Base-by-base conservation (phyloP, 2,113 vertebrate genomes). In the Onychostoma macrolepis region DNA sequence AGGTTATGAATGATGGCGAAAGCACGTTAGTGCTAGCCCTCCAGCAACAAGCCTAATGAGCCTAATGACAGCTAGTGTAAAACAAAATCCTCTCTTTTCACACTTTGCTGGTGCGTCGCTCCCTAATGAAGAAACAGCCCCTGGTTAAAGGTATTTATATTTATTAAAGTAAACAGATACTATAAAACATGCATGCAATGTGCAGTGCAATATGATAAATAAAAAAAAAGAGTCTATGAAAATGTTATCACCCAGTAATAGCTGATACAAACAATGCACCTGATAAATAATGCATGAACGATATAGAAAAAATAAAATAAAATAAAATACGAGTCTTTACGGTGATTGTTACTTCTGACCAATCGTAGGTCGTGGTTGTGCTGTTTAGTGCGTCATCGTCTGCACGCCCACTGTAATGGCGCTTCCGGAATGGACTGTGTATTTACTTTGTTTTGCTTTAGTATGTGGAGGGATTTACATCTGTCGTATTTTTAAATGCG, bases 361-460 rank as follows among this genome's bases (percentile, higher is more conserved):
- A 84, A 74, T 84, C 48, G 24, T 38, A 9, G n/a, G n/a, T n/a
- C n/a, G n/a, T n/a, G n/a, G 12, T 58, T 84, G 48, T 41, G 4
- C 28, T 2, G n/a, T 38, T 41, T 26, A 15, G 9, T 6, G 15
- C 92, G 91, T 93, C 88, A 92, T 83, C 2, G 56, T 83, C 76
- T 41, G 30, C 45, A 8, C n/a, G 86, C 83, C 90, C 80, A 17
- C 87, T 41, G n/a, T 12, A 79, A 95, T 96, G 95, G 94, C 93
- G 94, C 85, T 94, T 92, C 91, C 93, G 89, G 93, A 92, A 85
- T 94, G 92, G 92, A 88, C 86, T 0, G 24, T 93, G 50, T 92
- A 89, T 10, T 65, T 95, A 36, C 4, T 89, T 6, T 90, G 89
- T 28, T 19, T 90, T 3, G 92, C 91, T 84, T 94, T 91, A 9